Conservation (phyloP, 2,113 vertebrate species). For the Glaucidium brasilianum region DNA sequence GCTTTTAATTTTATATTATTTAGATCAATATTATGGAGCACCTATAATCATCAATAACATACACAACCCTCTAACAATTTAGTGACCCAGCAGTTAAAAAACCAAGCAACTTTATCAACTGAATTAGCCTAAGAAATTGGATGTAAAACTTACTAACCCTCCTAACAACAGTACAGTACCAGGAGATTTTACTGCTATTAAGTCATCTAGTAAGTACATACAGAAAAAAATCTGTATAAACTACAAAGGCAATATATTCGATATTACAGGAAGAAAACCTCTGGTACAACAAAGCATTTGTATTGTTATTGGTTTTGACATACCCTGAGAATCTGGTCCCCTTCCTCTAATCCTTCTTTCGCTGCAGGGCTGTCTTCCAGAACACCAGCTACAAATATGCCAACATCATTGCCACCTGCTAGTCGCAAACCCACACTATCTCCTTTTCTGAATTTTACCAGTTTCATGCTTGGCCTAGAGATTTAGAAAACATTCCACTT, state of each 20-base stretch:
- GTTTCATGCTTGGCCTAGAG: slow-evolving; percentile 96
- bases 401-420: slow-evolving; percentile 97
- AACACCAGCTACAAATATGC: slow-evolving; percentile 98
- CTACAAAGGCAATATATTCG: neutral
- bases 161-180: neutral
- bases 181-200: neutral
- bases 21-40: neutral
- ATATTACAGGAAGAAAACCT: neutral
- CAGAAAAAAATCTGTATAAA: neutral
- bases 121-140: neutral
- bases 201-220: neutral
- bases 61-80: neutral
- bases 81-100: neutral
- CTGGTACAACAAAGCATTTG: neutral
- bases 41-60: neutral
- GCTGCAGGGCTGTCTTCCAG: slow-evolving; percentile 97
- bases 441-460: slow-evolving; percentile 98
- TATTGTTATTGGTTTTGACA: slow-evolving; percentile 4
- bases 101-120: neutral
- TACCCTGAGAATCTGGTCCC: slow-evolving; percentile 99
- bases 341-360: slow-evolving; percentile 98
- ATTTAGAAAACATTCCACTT: slow-evolving; percentile 35
- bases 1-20: neutral
- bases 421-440: slow-evolving; percentile 97
- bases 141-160: neutral